Conservation (phyloP, 2,113 vertebrate genomes). For the Hyla sarda region DNA sequence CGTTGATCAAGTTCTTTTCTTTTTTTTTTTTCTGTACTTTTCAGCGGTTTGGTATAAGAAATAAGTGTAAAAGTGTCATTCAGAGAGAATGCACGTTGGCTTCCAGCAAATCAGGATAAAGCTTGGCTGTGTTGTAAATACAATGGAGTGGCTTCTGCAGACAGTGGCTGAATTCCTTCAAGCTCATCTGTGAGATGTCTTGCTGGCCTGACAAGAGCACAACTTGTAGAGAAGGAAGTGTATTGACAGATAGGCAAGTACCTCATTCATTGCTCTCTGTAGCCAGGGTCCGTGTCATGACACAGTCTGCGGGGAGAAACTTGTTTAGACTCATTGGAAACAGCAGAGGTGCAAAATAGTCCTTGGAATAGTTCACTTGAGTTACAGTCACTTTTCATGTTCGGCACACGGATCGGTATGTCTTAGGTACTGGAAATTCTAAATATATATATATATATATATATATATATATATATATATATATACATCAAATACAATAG, state of each 20-base stretch:
- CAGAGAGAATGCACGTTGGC: neutral
- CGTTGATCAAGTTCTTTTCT: slow-evolving; percentile 41
- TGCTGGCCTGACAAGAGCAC: slow-evolving; percentile 46
- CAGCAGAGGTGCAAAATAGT: neutral
- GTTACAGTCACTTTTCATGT: neutral
- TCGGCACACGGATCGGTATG: neutral
- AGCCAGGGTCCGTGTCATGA: slow-evolving; percentile 26
- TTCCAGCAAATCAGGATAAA: slow-evolving; percentile 21
- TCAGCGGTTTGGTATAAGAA: slow-evolving; percentile 5
- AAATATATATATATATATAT: neutral
- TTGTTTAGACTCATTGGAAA: slow-evolving; percentile 7
- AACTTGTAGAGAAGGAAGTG: slow-evolving; percentile 22
- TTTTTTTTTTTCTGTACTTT: slow-evolving; percentile 19
- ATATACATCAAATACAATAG: neutral
- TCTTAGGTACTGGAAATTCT: neutral
- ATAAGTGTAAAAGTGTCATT: slow-evolving; percentile 38
- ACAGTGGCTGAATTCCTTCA: slow-evolving; percentile 47
- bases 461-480: neutral
- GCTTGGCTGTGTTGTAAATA: slow-evolving; percentile 30
- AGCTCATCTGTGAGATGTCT: slow-evolving; percentile 44
- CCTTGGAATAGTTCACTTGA: neutral
- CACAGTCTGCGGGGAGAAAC: slow-evolving; percentile 1
- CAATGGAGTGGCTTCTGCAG: slow-evolving; percentile 38
- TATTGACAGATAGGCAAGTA: slow-evolving; percentile 33
- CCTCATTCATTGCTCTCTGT: slow-evolving; percentile 33